Conservation (phyloP, 2,113 vertebrate genomes). For the Calyptommatus sinebrachiatus region DNA sequence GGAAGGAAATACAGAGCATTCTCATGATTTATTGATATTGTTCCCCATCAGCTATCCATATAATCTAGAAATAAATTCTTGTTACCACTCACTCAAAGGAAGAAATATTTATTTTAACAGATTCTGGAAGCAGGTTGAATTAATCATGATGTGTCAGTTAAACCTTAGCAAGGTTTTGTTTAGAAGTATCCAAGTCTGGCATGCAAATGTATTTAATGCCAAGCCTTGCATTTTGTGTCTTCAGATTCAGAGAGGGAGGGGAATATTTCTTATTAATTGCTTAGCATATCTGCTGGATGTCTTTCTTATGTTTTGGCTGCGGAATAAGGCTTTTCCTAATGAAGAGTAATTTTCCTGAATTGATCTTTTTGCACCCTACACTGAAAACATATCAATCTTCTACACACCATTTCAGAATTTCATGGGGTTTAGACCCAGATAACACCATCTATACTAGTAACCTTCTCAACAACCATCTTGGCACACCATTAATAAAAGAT, state of each 20-base stretch:
- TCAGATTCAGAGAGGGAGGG: not conserved
- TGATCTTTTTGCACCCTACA: not conserved
- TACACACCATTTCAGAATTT: too few species aligned
- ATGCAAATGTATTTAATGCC: not conserved
- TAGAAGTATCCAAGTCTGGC: not conserved
- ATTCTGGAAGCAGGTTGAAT: slow-evolving; percentile 21
- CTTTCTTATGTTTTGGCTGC: not conserved
- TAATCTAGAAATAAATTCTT: slow-evolving; percentile 38
- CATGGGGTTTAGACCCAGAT: too few species aligned
- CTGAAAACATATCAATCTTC: too few species aligned
- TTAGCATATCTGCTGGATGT: too few species aligned
- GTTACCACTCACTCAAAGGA: slow-evolving; percentile 30
- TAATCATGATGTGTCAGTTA: slow-evolving; percentile 26
- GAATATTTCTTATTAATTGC: not conserved
- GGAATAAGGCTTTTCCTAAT: not conserved
- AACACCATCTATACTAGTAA: too few species aligned
- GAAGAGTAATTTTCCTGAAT: not conserved
- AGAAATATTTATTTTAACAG: slow-evolving; percentile 31
- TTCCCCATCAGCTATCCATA: slow-evolving; percentile 3
- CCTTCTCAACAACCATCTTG: too few species aligned
- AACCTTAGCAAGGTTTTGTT: not conserved
- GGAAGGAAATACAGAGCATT: slow-evolving; percentile 26
- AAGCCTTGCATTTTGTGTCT: not conserved
- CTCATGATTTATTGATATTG: slow-evolving; percentile 44
- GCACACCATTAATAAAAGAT: too few species aligned